Conservation (phyloP, 1,140 invertebrate genomes). For the Druon quercuslanigerum region DNA sequence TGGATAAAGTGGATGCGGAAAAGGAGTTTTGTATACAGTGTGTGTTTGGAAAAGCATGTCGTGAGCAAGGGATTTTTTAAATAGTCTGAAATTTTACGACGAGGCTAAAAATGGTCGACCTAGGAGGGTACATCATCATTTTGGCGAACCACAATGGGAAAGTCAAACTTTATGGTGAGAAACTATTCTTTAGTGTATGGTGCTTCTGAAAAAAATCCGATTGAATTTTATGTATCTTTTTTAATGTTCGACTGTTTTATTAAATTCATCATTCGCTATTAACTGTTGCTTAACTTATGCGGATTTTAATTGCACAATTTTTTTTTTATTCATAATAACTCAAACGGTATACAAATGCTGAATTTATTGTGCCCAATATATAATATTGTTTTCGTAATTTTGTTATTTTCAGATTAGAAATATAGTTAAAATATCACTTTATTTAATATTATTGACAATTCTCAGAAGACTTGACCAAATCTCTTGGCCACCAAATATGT, state of each 20-base stretch:
- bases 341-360: too few species aligned
- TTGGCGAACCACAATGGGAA: constrained; percentile 94
- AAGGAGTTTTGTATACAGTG: not conserved
- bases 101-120: constrained; percentile 84
- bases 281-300: not conserved
- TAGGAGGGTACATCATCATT: constrained; percentile 97
- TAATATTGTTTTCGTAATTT: too few species aligned
- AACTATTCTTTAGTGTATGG: constrained; percentile 29
- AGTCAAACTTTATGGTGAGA: constrained; percentile 95
- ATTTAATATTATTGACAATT: too few species aligned
- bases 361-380: too few species aligned
- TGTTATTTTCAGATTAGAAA: too few species aligned
- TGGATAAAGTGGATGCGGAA: not conserved
- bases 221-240: not conserved
- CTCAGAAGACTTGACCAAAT: too few species aligned
- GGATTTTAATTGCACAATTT: too few species aligned
- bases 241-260: not conserved
- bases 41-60: not conserved
- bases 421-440: too few species aligned
- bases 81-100: not conserved
- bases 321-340: too few species aligned
- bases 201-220: too few species aligned
- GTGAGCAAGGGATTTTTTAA: constrained; percentile 2
- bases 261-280: not conserved
- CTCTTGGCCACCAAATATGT: too few species aligned